Evolutionary conservation across 2,888 invertebrate genomes (phyloP).

Genomic region (Apodemia zela): DNA sequence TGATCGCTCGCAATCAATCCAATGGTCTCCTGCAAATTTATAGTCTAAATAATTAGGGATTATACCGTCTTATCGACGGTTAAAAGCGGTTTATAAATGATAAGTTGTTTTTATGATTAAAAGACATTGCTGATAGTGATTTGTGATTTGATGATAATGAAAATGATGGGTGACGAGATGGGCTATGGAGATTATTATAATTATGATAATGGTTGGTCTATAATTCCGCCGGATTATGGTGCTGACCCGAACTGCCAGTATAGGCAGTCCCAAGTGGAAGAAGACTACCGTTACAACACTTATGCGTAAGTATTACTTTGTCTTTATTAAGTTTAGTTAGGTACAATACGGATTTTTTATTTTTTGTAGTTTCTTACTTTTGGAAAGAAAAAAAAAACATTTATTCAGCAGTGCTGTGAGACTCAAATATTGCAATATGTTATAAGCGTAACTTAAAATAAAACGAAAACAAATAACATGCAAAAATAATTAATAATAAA

Average conservation of each 20-base stretch:
- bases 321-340: too few relatives aligned
- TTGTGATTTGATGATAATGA: constrained; percentile 56
- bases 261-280: constrained; percentile 74
- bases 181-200: constrained; percentile 78
- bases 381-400: too few relatives aligned
- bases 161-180: constrained; percentile 80
- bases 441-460: too few relatives aligned
- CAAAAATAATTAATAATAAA: too few relatives aligned
- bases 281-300: constrained; percentile 83
- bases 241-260: constrained; percentile 66
- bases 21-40: constrained; percentile 26
- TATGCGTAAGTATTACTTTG: constrained; percentile 78
- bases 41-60: constrained; percentile 17
- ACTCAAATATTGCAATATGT: too few relatives aligned
- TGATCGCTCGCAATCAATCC: constrained; percentile 50
- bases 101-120: constrained; percentile 24
- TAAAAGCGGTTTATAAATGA: constrained; percentile 34
- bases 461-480: too few relatives aligned
- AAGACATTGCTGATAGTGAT: constrained; percentile 29
- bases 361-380: too few relatives aligned
- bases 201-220: constrained; percentile 85
- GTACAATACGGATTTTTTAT: too few relatives aligned
- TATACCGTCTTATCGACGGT: constrained; percentile 40
- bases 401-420: too few relatives aligned
- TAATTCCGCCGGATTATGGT: constrained; percentile 86